Evolutionary conservation across 2,888 invertebrate species (phyloP), one percentile per base, ranked within the genome.

Genomic region (Lagria hirta): DNA sequence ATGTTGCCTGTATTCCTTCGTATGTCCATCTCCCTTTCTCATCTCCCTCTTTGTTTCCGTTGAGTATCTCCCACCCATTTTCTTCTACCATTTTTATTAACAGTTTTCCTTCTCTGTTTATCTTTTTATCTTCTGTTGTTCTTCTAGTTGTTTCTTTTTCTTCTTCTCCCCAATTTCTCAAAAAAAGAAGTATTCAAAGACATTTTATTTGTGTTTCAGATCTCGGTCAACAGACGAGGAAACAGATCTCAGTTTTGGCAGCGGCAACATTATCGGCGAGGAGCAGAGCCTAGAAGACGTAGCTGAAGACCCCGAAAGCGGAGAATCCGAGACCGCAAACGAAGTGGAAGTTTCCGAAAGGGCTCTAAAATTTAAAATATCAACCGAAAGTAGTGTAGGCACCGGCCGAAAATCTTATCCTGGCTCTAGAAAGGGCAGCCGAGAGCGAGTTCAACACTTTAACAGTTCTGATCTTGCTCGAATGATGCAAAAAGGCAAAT

Each of bases 301-400:
- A 24, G 73, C 74, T 7, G 78, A 79, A 56, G 78, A 78, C 56
- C 73, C 76, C 32, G 78, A 78, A 59, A 79, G 78, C 56, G 81
- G 79, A 6, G 62, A 62, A 43, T 77, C 80, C 3, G 84, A 83
- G 61, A 83, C 83, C 0, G 84, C 82, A 28, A 84, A 83, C 14
- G 84, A 84, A 67, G 84, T 83, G 26, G 84, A 84, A 67, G 81
- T 84, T 48, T 84, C 84, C 48, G 86, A 86, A 64, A 83, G 83
- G 64, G 79, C 86, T 1, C 75, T 85, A 21, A 85, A 85, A 63
- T 86, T 86, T 64, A 86, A 85, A 66, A 86, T 86, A 52, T 83
- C 84, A 18, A 85, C 85, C 1, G 85, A 85, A 62, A 78, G 80
- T 38, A 52, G 49, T 29, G 68, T 75, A 54, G 70, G 72, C 12